Evolutionary conservation across 2,797 vertebrate species (phyloP).

Genomic region (Scolopax bukidnonensis): DNA sequence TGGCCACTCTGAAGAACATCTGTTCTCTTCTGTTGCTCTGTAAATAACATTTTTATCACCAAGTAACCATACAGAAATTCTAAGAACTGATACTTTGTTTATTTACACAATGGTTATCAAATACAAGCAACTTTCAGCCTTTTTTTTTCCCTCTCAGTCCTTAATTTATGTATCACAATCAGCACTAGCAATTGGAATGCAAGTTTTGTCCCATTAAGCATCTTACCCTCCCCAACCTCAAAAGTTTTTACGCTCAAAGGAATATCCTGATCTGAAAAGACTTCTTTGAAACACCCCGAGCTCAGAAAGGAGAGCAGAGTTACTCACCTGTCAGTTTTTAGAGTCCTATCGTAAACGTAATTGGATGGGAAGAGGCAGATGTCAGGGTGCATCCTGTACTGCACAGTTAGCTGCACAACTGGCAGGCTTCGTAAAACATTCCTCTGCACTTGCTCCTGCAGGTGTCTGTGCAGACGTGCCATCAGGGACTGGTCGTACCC

Average conservation of each 20-base stretch:
- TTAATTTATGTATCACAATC: background rate
- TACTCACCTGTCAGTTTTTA: constrained; percentile 82
- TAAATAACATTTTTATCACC: constrained; percentile 21
- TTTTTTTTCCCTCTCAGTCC: background rate
- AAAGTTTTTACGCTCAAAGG: background rate
- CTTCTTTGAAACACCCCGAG: background rate
- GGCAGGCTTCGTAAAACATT: constrained; percentile 45
- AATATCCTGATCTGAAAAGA: background rate
- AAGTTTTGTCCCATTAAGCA: background rate
- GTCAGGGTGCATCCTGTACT: constrained; percentile 90
- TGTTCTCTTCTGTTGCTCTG: constrained; percentile 76
- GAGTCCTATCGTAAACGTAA: constrained; percentile 79
- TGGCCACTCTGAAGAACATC: constrained; percentile 82
- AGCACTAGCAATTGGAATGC: background rate
- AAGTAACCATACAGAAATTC: background rate
- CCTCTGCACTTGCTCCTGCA: constrained; percentile 66
- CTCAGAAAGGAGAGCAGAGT: background rate
- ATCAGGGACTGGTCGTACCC: constrained; percentile 87
- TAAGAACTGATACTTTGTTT: background rate
- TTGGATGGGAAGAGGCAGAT: constrained; percentile 88
- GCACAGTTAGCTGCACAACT: constrained; percentile 78
- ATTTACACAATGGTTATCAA: background rate
- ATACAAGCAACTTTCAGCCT: background rate
- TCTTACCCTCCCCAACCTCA: background rate
- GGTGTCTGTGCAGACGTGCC: constrained; percentile 79